These are phyloP conservation scores for Sinocyclocheilus rhinocerous DNA, from an alignment of 2,113 vertebrate genomes.

Conservation along the genomic window DNA sequence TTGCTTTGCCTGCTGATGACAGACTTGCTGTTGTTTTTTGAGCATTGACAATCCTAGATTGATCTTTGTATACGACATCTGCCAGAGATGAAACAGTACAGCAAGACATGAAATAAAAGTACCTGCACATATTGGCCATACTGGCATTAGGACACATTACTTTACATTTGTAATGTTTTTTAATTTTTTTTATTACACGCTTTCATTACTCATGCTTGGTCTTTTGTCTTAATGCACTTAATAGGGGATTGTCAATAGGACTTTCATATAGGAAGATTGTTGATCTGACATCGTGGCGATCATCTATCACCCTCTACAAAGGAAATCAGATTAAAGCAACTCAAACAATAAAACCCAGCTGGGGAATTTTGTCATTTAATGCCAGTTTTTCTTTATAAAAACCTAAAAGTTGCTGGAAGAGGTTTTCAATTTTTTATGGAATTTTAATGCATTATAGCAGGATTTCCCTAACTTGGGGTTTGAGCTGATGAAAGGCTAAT, in stretches of 20 bases:
- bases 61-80: background rate
- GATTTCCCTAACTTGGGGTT: background rate
- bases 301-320: slow-evolving; percentile 21
- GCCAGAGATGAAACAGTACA: background rate
- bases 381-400: background rate
- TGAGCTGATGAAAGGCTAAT: background rate
- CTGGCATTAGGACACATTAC: background rate
- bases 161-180: background rate
- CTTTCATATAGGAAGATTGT: background rate
- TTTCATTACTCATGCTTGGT: background rate
- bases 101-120: background rate
- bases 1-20: background rate
- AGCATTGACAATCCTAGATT: background rate
- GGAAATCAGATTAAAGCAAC: background rate
- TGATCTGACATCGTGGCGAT: background rate
- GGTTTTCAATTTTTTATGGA: background rate
- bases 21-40: background rate
- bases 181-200: background rate
- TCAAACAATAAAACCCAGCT: too few relatives aligned
- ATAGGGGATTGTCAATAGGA: background rate
- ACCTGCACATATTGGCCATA: background rate
- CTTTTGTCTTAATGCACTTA: too few relatives aligned
- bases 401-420: background rate
- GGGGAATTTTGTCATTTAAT: background rate
- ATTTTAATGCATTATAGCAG: background rate